phyloP scores from a whole-genome alignment of 2,113 vertebrate species.

The Xenus cinereus region DNA sequence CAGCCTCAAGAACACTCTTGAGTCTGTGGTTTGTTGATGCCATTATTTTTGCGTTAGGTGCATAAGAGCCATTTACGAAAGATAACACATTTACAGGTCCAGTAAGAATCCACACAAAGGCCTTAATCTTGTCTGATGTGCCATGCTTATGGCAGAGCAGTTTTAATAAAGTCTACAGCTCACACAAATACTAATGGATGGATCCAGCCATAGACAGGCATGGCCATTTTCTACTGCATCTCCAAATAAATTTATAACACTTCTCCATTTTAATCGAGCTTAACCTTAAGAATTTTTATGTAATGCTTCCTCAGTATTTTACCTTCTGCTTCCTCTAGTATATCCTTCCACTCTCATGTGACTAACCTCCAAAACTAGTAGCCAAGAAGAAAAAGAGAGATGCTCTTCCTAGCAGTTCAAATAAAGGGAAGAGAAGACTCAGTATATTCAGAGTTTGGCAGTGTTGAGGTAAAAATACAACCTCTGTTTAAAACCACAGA shows the following conservation, averaged over 20 bases:
- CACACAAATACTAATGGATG: background rate
- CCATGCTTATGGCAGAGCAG: background rate
- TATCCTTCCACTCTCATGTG: background rate
- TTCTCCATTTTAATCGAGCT: background rate
- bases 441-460: background rate
- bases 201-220: background rate
- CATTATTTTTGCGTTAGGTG: background rate
- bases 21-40: background rate
- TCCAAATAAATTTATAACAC: background rate
- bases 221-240: background rate
- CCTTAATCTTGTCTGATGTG: background rate
- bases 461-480: background rate
- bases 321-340: background rate
- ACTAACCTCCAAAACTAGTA: background rate
- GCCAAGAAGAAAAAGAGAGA: background rate
- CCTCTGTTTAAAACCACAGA: background rate
- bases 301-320: background rate
- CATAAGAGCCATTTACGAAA: background rate
- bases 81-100: background rate
- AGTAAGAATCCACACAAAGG: background rate
- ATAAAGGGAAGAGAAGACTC: slow-evolving; percentile 32
- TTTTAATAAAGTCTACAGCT: background rate
- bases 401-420: background rate
- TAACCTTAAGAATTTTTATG: background rate
- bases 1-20: background rate